These are phyloP conservation scores for Tetragonula clypearis DNA, from an alignment of 1,140 invertebrate genomes.

Conservation along the genomic window DNA sequence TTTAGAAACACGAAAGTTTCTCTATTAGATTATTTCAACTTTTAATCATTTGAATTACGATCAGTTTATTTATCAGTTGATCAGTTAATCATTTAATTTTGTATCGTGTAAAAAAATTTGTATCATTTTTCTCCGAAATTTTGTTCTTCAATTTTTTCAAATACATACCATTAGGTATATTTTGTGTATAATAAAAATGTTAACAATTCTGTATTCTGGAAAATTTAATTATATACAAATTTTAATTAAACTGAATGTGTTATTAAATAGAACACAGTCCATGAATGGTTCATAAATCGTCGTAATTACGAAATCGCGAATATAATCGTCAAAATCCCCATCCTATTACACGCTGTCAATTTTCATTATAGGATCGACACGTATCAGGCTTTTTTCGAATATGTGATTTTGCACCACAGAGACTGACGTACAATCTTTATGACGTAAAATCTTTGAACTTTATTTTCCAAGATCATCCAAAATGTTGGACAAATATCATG, in stretches of 20 bases:
- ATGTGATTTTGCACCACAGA: constrained; percentile 23
- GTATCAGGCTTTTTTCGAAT: constrained; percentile 17
- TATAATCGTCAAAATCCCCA: constrained; percentile 30
- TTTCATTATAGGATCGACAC: constrained; percentile 49
- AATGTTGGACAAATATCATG: background rate
- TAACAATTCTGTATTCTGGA: background rate
- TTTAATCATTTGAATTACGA: background rate
- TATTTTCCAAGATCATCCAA: constrained; percentile 27
- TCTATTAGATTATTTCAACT: background rate
- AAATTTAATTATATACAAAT: constrained; percentile 15
- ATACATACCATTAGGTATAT: background rate
- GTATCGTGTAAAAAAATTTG: no score
- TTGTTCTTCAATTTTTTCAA: background rate
- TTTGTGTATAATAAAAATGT: background rate
- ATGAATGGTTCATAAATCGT: constrained; percentile 41
- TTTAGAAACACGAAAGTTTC: background rate
- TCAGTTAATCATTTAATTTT: no score
- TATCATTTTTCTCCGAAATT: no score
- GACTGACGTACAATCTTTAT: background rate
- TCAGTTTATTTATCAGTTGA: no score
- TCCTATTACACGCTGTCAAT: constrained; percentile 42
- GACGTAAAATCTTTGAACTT: constrained; percentile 7
- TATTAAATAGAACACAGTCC: constrained; percentile 23
- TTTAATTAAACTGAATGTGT: constrained; percentile 12
- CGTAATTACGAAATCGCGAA: constrained; percentile 23